A percentile compares a stretch with the other conserved stretches of the same genome.
Evolutionary conservation across 1,140 invertebrate genomes (phyloP).

Genomic region (Mya arenaria): DNA sequence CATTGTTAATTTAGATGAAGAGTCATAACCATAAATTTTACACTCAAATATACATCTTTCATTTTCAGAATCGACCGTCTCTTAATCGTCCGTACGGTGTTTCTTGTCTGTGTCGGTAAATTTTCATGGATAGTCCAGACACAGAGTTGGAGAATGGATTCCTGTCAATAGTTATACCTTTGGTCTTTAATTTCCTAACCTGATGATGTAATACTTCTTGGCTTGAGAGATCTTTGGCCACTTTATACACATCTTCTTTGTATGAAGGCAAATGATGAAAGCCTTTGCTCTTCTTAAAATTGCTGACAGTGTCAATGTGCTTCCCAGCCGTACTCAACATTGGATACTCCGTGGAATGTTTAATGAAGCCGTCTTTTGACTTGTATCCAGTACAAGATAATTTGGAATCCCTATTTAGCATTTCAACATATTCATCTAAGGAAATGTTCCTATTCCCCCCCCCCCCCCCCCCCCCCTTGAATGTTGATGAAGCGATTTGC

Average conservation of each 20-base stretch:
- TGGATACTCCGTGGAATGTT: constrained; percentile 54
- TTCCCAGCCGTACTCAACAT: constrained; percentile 28
- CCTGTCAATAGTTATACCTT: too few species aligned
- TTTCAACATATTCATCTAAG: constrained; percentile 50
- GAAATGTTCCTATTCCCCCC: constrained; percentile 55
- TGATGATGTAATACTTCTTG: background rate
- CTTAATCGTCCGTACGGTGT: too few species aligned
- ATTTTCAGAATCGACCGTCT: too few species aligned
- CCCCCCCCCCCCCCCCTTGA: too few species aligned
- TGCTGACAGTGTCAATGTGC: constrained; percentile 23
- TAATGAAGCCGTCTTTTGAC: constrained; percentile 46
- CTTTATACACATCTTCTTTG: constrained; percentile 34
- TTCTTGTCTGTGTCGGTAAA: too few species aligned
- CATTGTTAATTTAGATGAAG: too few species aligned
- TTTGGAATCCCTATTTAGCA: constrained; percentile 57
- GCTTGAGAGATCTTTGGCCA: constrained; percentile 2
- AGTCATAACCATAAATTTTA: too few species aligned
- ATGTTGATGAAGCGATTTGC: constrained; percentile 54
- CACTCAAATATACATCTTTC: too few species aligned
- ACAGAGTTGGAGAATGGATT: too few species aligned
- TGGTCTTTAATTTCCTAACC: too few species aligned
- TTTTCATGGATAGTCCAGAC: too few species aligned
- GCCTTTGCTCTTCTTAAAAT: constrained; percentile 30
- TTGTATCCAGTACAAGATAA: constrained; percentile 40
- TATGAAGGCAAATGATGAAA: constrained; percentile 55